These are phyloP conservation scores for Periphyllus acericola DNA, from an alignment of 2,888 invertebrate species.

Conservation along the genomic window DNA sequence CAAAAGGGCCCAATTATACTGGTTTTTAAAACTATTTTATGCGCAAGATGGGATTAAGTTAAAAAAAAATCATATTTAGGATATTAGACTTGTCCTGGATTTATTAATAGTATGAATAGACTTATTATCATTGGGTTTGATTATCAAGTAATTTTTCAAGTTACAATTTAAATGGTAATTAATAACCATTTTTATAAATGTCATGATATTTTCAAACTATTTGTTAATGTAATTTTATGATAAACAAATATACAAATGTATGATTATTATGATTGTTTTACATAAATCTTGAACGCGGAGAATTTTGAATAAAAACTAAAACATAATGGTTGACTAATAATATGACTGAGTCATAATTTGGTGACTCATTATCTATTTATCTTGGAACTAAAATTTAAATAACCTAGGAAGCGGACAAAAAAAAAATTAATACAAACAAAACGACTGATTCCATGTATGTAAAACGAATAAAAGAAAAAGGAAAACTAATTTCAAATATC, in stretches of 20 bases:
- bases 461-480: neutral
- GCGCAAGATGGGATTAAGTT: too few species aligned
- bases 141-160: too few species aligned
- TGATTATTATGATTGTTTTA: neutral
- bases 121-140: too few species aligned
- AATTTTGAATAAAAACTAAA: neutral
- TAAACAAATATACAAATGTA: neutral
- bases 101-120: too few species aligned
- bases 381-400: neutral
- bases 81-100: too few species aligned
- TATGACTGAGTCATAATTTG: constrained; percentile 7
- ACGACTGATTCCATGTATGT: neutral
- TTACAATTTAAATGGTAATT: too few species aligned
- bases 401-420: neutral
- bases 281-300: neutral
- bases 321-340: neutral
- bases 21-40: too few species aligned
- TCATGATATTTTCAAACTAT: too few species aligned
- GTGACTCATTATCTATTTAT: neutral
- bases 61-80: too few species aligned
- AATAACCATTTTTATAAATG: too few species aligned
- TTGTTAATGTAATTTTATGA: too few species aligned
- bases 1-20: too few species aligned
- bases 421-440: neutral
- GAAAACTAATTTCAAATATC: neutral